These are phyloP conservation scores for Parnassius orleans DNA, from an alignment of 2,888 invertebrate species.

Conservation along the genomic window DNA sequence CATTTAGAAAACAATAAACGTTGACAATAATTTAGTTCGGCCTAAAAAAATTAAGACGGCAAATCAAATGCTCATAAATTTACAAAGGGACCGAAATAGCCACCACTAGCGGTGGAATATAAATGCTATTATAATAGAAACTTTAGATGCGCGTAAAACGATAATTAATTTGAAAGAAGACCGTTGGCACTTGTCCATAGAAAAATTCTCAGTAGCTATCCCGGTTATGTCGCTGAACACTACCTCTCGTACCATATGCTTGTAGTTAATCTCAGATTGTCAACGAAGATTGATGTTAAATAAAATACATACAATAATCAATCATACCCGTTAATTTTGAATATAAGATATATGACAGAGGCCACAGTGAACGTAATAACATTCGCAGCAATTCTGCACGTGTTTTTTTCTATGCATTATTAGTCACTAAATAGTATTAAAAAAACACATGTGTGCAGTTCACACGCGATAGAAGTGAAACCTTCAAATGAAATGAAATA, in stretches of 20 bases:
- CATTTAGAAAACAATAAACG: too few relatives aligned
- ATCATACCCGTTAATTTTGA: too few relatives aligned
- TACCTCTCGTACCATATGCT: background rate
- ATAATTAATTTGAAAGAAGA: conserved; percentile 77
- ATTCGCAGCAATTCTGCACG: too few relatives aligned
- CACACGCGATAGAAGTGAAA: too few relatives aligned
- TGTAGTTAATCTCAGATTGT: conserved; percentile 16
- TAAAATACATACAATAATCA: conserved; percentile 4
- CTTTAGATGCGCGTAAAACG: conserved; percentile 72
- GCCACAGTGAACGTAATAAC: too few relatives aligned
- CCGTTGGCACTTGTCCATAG: conserved; percentile 68
- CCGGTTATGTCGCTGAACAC: conserved; percentile 4
- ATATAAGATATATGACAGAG: too few relatives aligned
- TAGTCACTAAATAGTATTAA: too few relatives aligned
- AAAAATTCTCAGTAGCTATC: conserved; percentile 51
- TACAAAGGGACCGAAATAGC: conserved; percentile 52
- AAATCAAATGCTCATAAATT: conserved; percentile 75
- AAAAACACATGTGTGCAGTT: too few relatives aligned
- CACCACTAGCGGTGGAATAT: conserved; percentile 53
- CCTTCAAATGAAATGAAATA: too few relatives aligned
- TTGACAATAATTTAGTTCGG: conserved; percentile 42
- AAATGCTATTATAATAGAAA: conserved; percentile 72
- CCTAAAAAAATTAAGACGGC: conserved; percentile 63
- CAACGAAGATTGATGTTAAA: conserved; percentile 8
- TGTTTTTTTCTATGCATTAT: too few relatives aligned